Evolutionary conservation across 2,113 vertebrate species (phyloP), one percentile per base, ranked within the genome.

Genomic region (Serinus canaria): DNA sequence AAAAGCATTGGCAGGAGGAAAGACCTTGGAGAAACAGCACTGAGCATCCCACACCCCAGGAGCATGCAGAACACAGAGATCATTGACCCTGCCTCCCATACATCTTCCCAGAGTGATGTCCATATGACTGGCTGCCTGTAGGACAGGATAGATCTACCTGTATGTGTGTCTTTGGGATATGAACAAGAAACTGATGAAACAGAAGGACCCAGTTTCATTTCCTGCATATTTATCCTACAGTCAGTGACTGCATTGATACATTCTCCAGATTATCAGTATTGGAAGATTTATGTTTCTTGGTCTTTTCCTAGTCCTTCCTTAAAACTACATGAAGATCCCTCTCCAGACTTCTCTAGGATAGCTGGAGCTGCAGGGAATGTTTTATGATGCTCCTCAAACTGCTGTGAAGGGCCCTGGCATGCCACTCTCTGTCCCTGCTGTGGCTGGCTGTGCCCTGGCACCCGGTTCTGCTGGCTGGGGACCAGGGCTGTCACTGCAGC

Each of bases 401-500:
- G 16, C 55, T 81, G 46, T 39, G 58, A 50, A 27, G n/a, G 16
- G 6, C 16, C 16, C 49, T 43, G 59, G 39, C 7, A 13, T 47
- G 16, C 9, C 47, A 7, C 9, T 11, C 30, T 35, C 28, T 2
- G 0, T 31, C 44, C 21, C 33, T 12, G 17, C 6, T 30, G 20
- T 41, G 30, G 30, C 59, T 53, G 59, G 15, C 10, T 9, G 21
- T 64, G 49, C 21, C 35, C 60, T 15, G 56, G 11, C 60, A 31
- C 70, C 47, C 17, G 0, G 1, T 6, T 58, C 19, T 15, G 46
- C 78, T 12, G 19, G 13, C 2, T 44, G 59, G 20, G 66, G 47
- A 55, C 30, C 1, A 0, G 12, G 1, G 44, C 4, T n/a, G 23
- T 21, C 72, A 7, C 58, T 35, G 31, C 33, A n/a, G 59, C 9